These are phyloP conservation scores for Barypeithes pellucidus DNA, from an alignment of 2,888 invertebrate species.

Conservation along the genomic window DNA sequence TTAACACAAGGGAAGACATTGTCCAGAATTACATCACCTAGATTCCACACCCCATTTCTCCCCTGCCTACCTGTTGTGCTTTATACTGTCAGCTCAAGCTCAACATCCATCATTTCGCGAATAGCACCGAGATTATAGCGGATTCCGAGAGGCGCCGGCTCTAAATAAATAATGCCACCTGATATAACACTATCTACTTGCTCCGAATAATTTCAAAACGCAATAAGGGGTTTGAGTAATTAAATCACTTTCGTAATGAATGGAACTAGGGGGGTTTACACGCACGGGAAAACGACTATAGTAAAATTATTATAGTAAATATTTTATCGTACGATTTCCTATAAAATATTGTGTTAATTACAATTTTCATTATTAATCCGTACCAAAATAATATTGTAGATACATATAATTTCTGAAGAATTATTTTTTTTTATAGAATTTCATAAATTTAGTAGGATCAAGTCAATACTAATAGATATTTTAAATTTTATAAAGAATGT, in stretches of 20 bases:
- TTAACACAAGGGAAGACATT: neutral
- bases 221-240: slow-evolving; percentile 16
- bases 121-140: slow-evolving; percentile 39
- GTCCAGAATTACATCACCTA: slow-evolving; percentile 22
- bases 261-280: neutral
- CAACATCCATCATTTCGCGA: slow-evolving; percentile 41
- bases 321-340: no score
- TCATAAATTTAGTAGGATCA: no score
- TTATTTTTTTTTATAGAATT: no score
- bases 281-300: no score
- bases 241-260: slow-evolving; percentile 15
- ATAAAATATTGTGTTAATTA: no score
- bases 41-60: slow-evolving; percentile 18
- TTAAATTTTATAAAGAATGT: no score
- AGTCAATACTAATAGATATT: no score
- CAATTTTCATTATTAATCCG: no score
- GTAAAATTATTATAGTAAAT: no score
- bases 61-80: slow-evolving; percentile 23
- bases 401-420: no score
- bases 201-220: slow-evolving; percentile 31
- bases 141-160: slow-evolving; percentile 33
- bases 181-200: slow-evolving; percentile 39
- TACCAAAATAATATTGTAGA: no score
- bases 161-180: slow-evolving; percentile 45
- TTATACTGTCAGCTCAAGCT: slow-evolving; percentile 35